Evolutionary conservation across 2,888 invertebrate genomes (phyloP), one percentile per base, ranked within the genome.

Genomic region (Altica lythri): DNA sequence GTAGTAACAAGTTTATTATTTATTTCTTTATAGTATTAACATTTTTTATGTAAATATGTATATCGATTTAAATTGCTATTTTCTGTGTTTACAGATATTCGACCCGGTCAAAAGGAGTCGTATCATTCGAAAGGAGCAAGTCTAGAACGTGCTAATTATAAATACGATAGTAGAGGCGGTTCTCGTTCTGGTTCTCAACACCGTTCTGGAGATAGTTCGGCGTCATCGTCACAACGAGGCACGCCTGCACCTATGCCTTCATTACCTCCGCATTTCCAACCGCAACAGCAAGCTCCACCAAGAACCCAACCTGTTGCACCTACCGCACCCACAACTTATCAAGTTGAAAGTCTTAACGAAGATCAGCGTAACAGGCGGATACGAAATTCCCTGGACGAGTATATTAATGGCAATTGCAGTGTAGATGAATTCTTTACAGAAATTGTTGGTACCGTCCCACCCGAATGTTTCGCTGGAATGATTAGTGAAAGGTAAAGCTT

Each of bases 131-230:
- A 77, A 63, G 75, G 77, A 14, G 68, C 73, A 2, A 77, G 77
- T 60, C 58, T 77, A 62, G 77, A 77, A 55, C 63, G 75, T 29
- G 66, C 60, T 42, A 64, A 64, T 35, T 65, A 66, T 34, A 67
- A 66, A 27, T 68, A 64, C 46, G 81, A 80, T 62, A 78, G 78
- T 45, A 75, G 81, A 37, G 76, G 78, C 60, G 77, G 78, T 60
- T 66, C 83, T 4, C 77, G 83, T 57, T 82, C 83, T 29, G 81
- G 83, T 47, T 84, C 83, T 37, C 81, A 83, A 55, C 83, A 83
- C 55, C 73, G 81, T 6, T 78, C 78, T 2, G 79, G 58, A 34
- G 64, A 60, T 29, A 55, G 48, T 48, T 55, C 63, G 9, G 47
- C 61, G 9, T 55, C 62, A n/a, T 54, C 62, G 14, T 57, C 57